These are phyloP conservation scores for Pygathrix nemaeus DNA, from an alignment of 2,113 vertebrate genomes.

Conservation along the genomic window DNA sequence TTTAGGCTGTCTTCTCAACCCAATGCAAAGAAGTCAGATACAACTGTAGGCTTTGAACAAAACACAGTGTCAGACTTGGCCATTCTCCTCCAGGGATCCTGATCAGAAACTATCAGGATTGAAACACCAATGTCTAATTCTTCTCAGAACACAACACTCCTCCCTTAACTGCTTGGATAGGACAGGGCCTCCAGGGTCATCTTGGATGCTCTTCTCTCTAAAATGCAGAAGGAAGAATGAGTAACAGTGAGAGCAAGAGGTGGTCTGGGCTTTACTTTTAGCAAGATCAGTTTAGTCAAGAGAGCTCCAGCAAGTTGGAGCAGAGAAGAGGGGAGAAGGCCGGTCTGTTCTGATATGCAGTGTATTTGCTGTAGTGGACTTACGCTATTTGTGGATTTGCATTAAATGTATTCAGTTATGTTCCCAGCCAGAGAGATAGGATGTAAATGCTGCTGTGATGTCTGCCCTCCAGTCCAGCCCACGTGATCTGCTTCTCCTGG, in stretches of 20 bases:
- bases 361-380: accelerated
- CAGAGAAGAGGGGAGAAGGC: background rate
- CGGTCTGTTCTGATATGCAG: accelerated
- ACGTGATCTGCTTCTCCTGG: background rate
- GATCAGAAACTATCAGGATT: background rate
- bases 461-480: background rate
- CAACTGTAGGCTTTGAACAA: background rate
- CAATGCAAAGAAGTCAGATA: background rate
- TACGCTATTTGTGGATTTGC: accelerated
- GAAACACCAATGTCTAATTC: background rate
- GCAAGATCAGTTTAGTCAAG: background rate
- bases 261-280: background rate
- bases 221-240: background rate
- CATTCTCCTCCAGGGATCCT: background rate
- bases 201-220: background rate
- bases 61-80: background rate
- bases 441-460: background rate
- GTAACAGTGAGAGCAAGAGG: accelerated
- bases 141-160: accelerated
- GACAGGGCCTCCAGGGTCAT: too few relatives aligned
- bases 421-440: background rate
- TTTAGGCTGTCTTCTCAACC: background rate
- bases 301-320: background rate
- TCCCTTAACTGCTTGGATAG: accelerated
- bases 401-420: background rate